Base-by-base conservation (phyloP, 2,113 vertebrate genomes). In the Bettongia penicillata region DNA sequence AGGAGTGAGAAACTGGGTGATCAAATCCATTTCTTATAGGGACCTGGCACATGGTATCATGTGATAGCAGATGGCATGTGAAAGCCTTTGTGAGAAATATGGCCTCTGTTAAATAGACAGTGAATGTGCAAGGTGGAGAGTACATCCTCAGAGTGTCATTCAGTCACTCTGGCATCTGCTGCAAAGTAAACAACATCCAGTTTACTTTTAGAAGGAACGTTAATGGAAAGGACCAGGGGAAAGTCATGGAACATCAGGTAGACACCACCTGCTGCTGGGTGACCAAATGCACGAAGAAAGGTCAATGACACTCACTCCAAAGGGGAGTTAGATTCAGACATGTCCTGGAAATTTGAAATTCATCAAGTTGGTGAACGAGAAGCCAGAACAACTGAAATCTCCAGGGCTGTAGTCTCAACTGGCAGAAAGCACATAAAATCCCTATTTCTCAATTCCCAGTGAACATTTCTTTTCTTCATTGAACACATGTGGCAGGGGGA, bases 1-100 rank as follows among this genome's bases (percentile, higher is more conserved):
- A 98, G 49, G 23, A 55, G 57, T 91, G 97, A 96, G 96, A 96
- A 96, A 95, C 24, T 12, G 93, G 28, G 53, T 91, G 96, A 97
- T 94, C 92, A 94, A 94, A 97, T 93, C 51, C 14, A 91, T 52
- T 96, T 98, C 84, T 53, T 97, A 91, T 89, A 91, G 93, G 94
- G 96, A 93, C 95, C 96, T 96, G 94, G 97, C 61, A 92, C 89
- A 53, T 91, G 95, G 25, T 94, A 93, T 90, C 93, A 91, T 97
- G 94, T 96, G 95, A 97, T 93, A 94, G 98, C 49, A 98, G 94
- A 96, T 97, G 96, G 95, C 96, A 93, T 96, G 97, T 97, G 97
- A 98, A 98, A 98, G 95, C 90, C 96, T 49, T 96, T 97, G 95
- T 94, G 89, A 97, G 93, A 93, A 98, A 92, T 49, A 97, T 48